Evolutionary conservation across 1,140 invertebrate species (phyloP), one percentile per base, ranked within the genome.

Genomic region (Bombus haemorrhoidalis): DNA sequence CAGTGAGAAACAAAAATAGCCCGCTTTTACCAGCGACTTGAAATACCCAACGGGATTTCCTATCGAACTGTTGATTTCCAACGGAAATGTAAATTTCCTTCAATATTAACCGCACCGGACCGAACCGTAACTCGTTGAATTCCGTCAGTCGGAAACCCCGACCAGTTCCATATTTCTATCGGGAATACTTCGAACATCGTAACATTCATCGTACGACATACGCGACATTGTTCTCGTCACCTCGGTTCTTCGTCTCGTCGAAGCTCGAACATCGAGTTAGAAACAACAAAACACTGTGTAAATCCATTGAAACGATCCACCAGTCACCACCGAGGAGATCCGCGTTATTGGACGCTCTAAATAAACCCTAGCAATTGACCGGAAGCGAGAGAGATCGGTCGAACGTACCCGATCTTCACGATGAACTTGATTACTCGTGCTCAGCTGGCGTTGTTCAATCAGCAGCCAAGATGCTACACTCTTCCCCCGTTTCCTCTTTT

Each of bases 241-340:
- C 73, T 8, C n/a, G 5, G 8, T 8, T 18, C 66, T 80, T 53
- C 10, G 9, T 39, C 28, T 87, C 80, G 62, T 87, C 86, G 53
- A 12, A 59, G 57, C 28, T 75, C 37, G 62, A 32, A 32, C 59
- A 53, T 66, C 37, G 25, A 28, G 68, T 34, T 53, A 47, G 86
- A 81, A 84, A 89, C 88, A 89, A 89, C 85, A 74, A 77, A 39
- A 64, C 64, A 62, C 71, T 76, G 88, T 87, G 88, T 85, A 90
- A 89, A 90, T 89, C 71, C 78, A 64, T 25, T 62, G 25, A 81
- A 86, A 89, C 47, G 64, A 71, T 83, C 75, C 57, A 18, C 78
- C 62, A 83, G 64, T 71, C 76, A 43, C 69, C 69, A 76, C 68
- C 57, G 75, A 62, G 69, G 64, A 69, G 47, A n/a, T 34, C 59